Evolutionary conservation across 2,888 invertebrate genomes (phyloP).

Genomic region (Amphipoea lucens): DNA sequence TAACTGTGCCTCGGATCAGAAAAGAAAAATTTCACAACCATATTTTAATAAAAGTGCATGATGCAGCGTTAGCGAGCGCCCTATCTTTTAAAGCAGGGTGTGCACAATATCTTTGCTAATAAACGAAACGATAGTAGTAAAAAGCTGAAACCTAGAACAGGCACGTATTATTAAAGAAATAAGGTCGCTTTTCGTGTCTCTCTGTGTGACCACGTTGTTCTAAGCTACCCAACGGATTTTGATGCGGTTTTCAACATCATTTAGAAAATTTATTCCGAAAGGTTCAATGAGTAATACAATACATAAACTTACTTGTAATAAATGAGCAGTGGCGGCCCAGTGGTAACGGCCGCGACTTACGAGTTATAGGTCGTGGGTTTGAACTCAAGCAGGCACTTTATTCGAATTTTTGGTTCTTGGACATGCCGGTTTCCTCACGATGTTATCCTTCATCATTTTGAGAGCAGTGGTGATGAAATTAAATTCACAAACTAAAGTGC

Average conservation of each 20-base stretch:
- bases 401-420: no score
- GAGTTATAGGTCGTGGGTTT: no score
- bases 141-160: neutral
- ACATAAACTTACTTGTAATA: no score
- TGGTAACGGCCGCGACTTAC: no score
- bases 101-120: conserved; percentile 19
- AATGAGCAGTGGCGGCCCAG: no score
- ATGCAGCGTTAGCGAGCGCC: conserved; percentile 18
- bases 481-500: no score
- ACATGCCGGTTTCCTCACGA: no score
- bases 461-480: no score
- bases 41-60: conserved; percentile 50
- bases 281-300: no score
- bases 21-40: neutral
- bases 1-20: neutral
- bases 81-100: conserved; percentile 9
- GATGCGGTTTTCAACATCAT: neutral
- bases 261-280: no score
- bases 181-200: neutral
- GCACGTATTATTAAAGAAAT: neutral
- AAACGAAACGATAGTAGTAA: neutral
- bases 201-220: neutral
- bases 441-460: no score
- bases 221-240: neutral
- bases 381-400: no score